Conservation (phyloP, 2,888 invertebrate genomes). For the Philonicus albiceps region DNA sequence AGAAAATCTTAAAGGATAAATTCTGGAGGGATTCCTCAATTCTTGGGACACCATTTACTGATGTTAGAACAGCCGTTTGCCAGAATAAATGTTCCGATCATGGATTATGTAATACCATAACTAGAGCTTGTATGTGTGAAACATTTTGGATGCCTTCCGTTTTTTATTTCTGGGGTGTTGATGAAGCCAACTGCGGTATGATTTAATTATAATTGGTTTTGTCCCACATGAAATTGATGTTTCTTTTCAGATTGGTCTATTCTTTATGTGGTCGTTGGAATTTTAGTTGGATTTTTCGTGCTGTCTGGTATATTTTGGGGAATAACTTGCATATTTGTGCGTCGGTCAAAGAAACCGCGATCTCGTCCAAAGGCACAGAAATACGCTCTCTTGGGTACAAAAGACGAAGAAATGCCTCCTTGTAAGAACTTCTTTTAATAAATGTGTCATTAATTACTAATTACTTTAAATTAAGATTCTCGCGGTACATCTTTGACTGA, state of each 20-base stretch:
- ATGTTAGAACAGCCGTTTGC: slow-evolving; percentile 84
- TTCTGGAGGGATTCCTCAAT: slow-evolving; percentile 75
- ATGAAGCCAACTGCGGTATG: slow-evolving; percentile 82
- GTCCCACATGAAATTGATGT: not conserved
- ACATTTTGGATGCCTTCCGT: slow-evolving; percentile 97
- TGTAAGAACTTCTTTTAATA: slow-evolving; percentile 53
- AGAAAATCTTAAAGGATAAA: slow-evolving; percentile 72
- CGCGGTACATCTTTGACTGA: slow-evolving; percentile 71
- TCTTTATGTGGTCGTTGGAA: slow-evolving; percentile 85
- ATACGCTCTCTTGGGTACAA: slow-evolving; percentile 75
- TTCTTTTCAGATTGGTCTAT: slow-evolving; percentile 85
- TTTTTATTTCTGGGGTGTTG: slow-evolving; percentile 70
- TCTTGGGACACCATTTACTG: slow-evolving; percentile 74
- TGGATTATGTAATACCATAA: slow-evolving; percentile 85
- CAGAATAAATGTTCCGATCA: slow-evolving; percentile 94
- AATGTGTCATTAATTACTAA: not conserved
- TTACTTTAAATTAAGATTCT: slow-evolving; percentile 52
- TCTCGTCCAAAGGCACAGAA: slow-evolving; percentile 69
- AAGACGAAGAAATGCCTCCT: slow-evolving; percentile 69
- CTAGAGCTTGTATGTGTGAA: slow-evolving; percentile 87
- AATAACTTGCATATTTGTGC: slow-evolving; percentile 68
- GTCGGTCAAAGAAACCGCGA: slow-evolving; percentile 65
- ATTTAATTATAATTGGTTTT: not conserved
- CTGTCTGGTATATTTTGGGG: slow-evolving; percentile 72
- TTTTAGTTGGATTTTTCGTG: slow-evolving; percentile 69